Evolutionary conservation across 2,797 vertebrate genomes (phyloP).

Genomic region (Sylvia borin): DNA sequence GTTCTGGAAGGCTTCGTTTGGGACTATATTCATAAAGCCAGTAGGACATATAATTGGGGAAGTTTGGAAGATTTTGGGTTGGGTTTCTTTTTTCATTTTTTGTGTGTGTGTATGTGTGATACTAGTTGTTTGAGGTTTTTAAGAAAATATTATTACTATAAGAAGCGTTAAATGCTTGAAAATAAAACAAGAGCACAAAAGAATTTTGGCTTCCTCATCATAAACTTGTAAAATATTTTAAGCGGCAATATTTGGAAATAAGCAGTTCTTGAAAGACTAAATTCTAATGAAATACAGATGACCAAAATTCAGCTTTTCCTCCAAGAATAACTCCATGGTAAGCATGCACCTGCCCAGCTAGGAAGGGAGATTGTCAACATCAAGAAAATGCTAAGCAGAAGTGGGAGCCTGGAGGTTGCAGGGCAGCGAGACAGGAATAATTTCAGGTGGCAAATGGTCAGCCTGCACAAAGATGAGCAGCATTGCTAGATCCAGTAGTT

Average conservation of each 20-base stretch:
- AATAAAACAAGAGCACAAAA: background rate
- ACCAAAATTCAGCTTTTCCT: background rate
- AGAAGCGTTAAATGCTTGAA: background rate
- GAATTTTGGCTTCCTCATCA: background rate
- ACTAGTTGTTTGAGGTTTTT: fast-evolving
- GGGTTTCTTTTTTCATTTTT: fast-evolving
- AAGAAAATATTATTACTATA: background rate
- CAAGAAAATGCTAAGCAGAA: background rate
- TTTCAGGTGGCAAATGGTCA: fast-evolving
- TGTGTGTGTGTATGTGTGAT: too few relatives aligned
- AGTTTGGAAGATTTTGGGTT: too few relatives aligned
- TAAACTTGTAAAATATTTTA: background rate
- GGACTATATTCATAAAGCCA: background rate
- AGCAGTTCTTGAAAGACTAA: background rate
- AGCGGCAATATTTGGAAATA: background rate
- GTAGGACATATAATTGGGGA: background rate
- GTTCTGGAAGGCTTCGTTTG: conserved; percentile 4
- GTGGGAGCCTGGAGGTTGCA: background rate
- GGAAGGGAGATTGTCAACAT: background rate
- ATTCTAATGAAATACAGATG: background rate
- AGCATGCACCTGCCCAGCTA: fast-evolving
- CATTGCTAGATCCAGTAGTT: background rate
- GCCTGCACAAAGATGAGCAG: background rate
- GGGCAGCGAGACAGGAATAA: background rate
- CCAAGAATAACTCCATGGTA: background rate